phyloP scores from a whole-genome alignment of 2,797 vertebrate genomes.

The Parotocinclus haroldoi region DNA sequence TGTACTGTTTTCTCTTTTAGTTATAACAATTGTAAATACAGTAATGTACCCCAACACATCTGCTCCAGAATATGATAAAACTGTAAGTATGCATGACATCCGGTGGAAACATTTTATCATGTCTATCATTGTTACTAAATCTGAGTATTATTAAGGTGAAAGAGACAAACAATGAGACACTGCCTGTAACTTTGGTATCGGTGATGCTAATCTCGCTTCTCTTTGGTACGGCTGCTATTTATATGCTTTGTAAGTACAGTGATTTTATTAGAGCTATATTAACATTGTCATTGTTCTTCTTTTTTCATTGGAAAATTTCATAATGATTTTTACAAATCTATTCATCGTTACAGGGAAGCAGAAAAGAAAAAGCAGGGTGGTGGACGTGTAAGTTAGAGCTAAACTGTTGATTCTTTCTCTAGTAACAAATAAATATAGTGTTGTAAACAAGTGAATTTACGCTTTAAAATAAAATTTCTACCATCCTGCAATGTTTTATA shows the following conservation, averaged over 20 bases:
- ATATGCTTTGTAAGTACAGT: slow-evolving; percentile 46
- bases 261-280: neutral
- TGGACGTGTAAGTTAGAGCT: slow-evolving; percentile 52
- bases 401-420: neutral
- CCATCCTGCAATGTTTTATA: too few relatives aligned
- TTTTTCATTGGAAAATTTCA: neutral
- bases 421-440: neutral
- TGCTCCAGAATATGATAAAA: slow-evolving; percentile 3
- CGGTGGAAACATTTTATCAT: neutral
- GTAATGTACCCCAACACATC: neutral
- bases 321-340: neutral
- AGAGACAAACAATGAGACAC: neutral
- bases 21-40: neutral
- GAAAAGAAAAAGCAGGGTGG: slow-evolving; percentile 37
- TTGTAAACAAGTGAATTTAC: too few relatives aligned
- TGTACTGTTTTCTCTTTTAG: neutral
- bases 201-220: slow-evolving; percentile 33
- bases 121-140: neutral
- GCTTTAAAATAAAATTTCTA: too few relatives aligned
- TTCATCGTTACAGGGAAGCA: slow-evolving; percentile 49
- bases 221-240: slow-evolving; percentile 1
- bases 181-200: slow-evolving; percentile 27
- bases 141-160: slow-evolving; percentile 1
- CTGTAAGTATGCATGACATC: slow-evolving; percentile 18
- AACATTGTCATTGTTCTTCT: neutral